Percentiles rank a stretch among this genome's conserved stretches.
Conservation (phyloP, 2,888 invertebrate genomes). For the Molanna angustata region DNA sequence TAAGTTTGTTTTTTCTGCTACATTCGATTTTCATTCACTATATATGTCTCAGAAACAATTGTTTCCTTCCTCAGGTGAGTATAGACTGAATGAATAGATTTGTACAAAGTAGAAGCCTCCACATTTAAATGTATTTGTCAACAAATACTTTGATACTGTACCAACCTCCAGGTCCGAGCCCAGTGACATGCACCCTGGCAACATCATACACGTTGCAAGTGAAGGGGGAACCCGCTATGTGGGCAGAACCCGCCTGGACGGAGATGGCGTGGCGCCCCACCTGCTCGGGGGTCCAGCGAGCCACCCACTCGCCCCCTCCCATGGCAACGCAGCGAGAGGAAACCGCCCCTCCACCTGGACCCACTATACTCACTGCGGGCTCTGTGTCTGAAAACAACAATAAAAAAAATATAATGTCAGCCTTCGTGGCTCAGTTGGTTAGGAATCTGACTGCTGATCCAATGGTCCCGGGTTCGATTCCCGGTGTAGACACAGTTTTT, state of each 20-base stretch:
- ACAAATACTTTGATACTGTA: neutral
- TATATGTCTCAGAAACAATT: too few relatives aligned
- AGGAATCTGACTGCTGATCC: too few relatives aligned
- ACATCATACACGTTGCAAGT: slow-evolving; percentile 95
- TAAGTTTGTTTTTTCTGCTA: too few relatives aligned
- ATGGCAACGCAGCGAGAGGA: slow-evolving; percentile 66
- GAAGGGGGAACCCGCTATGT: slow-evolving; percentile 88
- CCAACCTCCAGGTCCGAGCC: slow-evolving; percentile 54
- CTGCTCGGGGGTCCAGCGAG: slow-evolving; percentile 78
- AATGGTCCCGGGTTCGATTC: too few relatives aligned
- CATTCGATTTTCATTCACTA: too few relatives aligned
- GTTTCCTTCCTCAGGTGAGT: too few relatives aligned
- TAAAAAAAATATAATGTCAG: neutral
- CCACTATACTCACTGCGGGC: slow-evolving; percentile 71
- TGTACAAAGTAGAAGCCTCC: too few relatives aligned
- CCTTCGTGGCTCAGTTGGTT: too few relatives aligned
- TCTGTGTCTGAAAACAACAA: slow-evolving; percentile 50
- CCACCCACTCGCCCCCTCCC: slow-evolving; percentile 68
- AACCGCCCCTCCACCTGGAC: slow-evolving; percentile 80
- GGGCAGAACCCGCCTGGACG: slow-evolving; percentile 77
- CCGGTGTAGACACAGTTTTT: too few relatives aligned
- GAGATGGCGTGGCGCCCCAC: slow-evolving; percentile 86
- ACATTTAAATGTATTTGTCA: too few relatives aligned
- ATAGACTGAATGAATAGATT: too few relatives aligned
- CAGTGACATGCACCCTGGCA: slow-evolving; percentile 71